Base-by-base conservation (phyloP, 2,888 invertebrate genomes). In the Epiblema foenella region DNA sequence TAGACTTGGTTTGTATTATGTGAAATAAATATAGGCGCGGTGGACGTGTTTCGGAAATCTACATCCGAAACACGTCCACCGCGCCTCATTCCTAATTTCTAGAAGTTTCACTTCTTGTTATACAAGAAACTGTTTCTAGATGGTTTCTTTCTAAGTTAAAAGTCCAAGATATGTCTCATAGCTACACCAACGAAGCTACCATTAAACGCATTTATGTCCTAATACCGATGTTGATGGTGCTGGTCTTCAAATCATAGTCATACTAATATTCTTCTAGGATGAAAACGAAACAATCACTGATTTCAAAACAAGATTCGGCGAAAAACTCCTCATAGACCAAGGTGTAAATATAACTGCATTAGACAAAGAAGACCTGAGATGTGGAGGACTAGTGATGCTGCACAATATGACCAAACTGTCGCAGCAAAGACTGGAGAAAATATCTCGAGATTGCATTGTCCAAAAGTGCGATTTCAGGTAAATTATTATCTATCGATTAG, bases 271-370 rank as follows among this genome's bases (percentile, higher is more conserved):
- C 63, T 83, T 87, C 69, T 85, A 94, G 87, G 96, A 96, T 77
- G 96, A 96, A 82, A 96, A 96, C 78, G 96, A 96, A 75, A 95
- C 95, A 24, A 95, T 95, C n/a, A 96, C 96, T 66, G 96, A 96
- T 84, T 95, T 96, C 77, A 94, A 95, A 82, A 95, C 96, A 77
- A 94, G 96, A 77, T 97, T 97, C 83, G 95, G 95, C 10, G 95
- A 95, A 77, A 95, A 94, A 72, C 85, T 95, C 66, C 86, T 97
- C 29, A 90, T 94, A 83, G 91, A 94, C 57, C 94, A 95, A 81
- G 95, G 96, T 42, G 96, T 97, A 0, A 96, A 97, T 83, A 94
- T 96, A 49, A 96, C 96, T 15, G 96, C 95, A 66, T 88, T 97
- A 75, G 96, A 96, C 77, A 95, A 96, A 81, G 94, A 95, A 78